Evolutionary conservation across 2,888 invertebrate species (phyloP).

Genomic region (Xestoiulus laeticollis): DNA sequence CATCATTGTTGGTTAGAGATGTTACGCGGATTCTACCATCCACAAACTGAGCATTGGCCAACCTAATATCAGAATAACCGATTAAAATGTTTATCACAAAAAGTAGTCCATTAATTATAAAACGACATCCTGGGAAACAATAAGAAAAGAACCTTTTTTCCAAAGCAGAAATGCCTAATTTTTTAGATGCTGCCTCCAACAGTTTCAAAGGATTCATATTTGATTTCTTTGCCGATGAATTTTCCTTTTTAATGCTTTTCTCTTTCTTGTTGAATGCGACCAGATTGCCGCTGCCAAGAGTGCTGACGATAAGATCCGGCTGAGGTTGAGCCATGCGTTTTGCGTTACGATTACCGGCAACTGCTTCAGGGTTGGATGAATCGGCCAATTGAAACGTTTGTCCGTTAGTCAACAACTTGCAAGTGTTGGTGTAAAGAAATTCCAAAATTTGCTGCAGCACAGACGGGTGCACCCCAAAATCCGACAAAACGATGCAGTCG

Average conservation of each 20-base stretch:
- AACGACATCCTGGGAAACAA: neutral
- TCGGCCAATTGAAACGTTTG: conserved; percentile 57
- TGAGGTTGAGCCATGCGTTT: neutral
- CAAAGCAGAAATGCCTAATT: conserved; percentile 61
- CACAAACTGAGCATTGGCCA: conserved; percentile 60
- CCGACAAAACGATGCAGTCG: conserved; percentile 61
- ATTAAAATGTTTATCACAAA: conserved; percentile 40
- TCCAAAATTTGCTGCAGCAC: conserved; percentile 77
- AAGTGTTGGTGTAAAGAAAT: conserved; percentile 76
- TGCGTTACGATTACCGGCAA: neutral
- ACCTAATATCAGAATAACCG: conserved; percentile 57
- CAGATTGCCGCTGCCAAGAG: neutral
- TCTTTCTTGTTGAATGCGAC: neutral
- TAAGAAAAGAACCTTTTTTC: conserved; percentile 57
- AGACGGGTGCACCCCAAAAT: conserved; percentile 69
- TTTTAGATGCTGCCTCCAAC: conserved; percentile 61
- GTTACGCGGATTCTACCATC: conserved; percentile 58
- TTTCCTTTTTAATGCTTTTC: conserved; percentile 51
- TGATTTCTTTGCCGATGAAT: conserved; percentile 57
- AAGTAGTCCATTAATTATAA: too few relatives aligned
- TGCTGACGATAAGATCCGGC: conserved; percentile 37
- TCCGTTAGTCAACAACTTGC: conserved; percentile 70
- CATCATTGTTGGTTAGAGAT: conserved; percentile 53
- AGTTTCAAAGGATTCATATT: conserved; percentile 59
- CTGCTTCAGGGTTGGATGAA: neutral